A percentile compares a stretch with the other conserved stretches of the same genome.
Conservation (phyloP, 2,888 invertebrate genomes). For the Biston betularia region DNA sequence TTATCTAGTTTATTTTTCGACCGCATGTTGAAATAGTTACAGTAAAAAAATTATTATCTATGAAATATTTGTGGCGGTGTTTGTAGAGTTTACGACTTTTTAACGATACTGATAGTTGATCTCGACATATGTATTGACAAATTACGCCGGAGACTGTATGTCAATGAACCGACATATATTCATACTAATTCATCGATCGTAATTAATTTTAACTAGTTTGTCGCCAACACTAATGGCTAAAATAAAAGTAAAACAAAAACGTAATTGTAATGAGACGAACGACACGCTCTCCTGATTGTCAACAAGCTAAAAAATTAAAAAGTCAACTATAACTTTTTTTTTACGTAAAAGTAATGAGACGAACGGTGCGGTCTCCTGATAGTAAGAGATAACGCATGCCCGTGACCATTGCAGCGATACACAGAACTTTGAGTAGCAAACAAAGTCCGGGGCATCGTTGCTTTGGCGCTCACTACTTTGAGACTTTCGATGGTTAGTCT, state of each 20-base stretch:
- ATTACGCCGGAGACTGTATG: constrained; percentile 64
- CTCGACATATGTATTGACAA: constrained; percentile 59
- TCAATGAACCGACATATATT: constrained; percentile 63
- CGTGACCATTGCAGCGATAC: too few relatives aligned
- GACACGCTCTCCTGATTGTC: too few relatives aligned
- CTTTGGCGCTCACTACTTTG: too few relatives aligned
- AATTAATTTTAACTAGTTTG: constrained; percentile 18
- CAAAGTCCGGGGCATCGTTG: too few relatives aligned
- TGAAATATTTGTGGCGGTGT: constrained; percentile 50
- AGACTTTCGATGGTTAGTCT: too few relatives aligned
- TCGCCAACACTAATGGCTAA: neutral
- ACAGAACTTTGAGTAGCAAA: too few relatives aligned
- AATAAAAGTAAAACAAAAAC: neutral
- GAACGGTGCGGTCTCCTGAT: too few relatives aligned
- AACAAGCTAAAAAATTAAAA: too few relatives aligned
- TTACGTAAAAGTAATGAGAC: too few relatives aligned
- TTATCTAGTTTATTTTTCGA: constrained; percentile 19
- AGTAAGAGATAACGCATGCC: too few relatives aligned
- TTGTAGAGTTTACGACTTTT: constrained; percentile 72
- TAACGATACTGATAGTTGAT: constrained; percentile 66
- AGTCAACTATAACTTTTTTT: too few relatives aligned
- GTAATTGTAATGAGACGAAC: too few relatives aligned
- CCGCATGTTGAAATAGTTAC: constrained; percentile 36
- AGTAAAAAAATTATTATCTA: constrained; percentile 46
- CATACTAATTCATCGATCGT: constrained; percentile 43